phyloP scores from a whole-genome alignment of 2,797 vertebrate species.

The Ctenosaura bakeri region DNA sequence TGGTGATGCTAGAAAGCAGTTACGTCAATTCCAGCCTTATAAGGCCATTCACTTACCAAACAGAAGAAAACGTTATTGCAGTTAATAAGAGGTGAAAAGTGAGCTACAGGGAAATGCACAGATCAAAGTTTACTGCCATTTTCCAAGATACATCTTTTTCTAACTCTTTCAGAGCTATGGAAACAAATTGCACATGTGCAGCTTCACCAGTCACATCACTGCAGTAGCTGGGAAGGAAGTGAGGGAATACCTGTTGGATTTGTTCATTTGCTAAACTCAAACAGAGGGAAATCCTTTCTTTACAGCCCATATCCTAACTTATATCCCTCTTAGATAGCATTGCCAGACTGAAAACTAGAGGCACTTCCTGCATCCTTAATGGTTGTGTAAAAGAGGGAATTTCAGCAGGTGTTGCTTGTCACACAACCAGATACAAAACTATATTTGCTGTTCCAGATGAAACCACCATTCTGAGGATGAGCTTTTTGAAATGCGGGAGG shows the following conservation, averaged over 20 bases:
- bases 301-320: background rate
- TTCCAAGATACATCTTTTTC: background rate
- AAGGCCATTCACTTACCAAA: constrained; percentile 39
- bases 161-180: background rate
- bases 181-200: background rate
- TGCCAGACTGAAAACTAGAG: background rate
- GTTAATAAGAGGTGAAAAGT: background rate
- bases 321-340: too few species aligned
- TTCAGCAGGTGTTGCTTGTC: too few species aligned
- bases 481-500: background rate
- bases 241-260: background rate
- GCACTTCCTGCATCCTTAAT: too few species aligned
- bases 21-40: constrained; percentile 33
- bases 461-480: background rate
- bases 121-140: background rate
- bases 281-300: background rate
- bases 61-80: constrained; percentile 6
- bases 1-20: constrained; percentile 60
- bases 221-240: too few species aligned
- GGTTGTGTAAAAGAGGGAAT: too few species aligned
- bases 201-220: background rate
- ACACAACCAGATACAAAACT: background rate
- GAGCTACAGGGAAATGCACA: background rate
- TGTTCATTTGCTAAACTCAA: background rate
- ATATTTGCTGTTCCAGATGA: background rate